Conservation (phyloP, 2,113 vertebrate species). For the Cynoglossus semilaevis region DNA sequence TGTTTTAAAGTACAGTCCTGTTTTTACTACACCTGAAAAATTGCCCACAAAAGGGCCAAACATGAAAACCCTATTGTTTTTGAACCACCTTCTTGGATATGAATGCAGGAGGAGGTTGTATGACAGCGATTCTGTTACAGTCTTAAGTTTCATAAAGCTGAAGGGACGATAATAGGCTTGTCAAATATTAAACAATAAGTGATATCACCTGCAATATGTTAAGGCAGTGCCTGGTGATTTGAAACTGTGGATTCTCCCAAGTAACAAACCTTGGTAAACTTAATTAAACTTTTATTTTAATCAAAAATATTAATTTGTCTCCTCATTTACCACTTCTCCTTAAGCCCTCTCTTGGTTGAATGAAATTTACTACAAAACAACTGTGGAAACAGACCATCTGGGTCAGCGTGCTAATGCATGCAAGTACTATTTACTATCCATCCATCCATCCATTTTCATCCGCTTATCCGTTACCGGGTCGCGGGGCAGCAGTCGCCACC, state of each 20-base stretch:
- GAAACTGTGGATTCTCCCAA: not conserved
- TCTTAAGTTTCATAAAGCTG: constrained; percentile 14
- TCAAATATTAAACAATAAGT: constrained; percentile 14
- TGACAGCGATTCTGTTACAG: constrained; percentile 7
- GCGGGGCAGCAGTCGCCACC: no score
- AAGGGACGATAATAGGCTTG: constrained; percentile 6
- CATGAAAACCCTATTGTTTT: not conserved
- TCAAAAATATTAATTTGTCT: no score
- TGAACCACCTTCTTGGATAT: not conserved
- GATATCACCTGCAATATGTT: constrained; percentile 7
- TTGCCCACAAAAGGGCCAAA: not conserved
- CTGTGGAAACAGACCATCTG: no score
- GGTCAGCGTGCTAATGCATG: no score
- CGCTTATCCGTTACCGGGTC: no score
- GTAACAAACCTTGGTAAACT: not conserved
- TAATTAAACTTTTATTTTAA: not conserved
- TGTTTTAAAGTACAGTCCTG: not conserved
- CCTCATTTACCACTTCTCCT: no score
- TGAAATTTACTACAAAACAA: no score
- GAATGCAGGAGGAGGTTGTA: not conserved
- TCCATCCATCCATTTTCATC: no score
- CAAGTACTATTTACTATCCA: no score
- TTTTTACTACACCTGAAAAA: constrained; percentile 7
- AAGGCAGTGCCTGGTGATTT: not conserved
- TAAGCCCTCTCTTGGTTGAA: no score